Base-by-base conservation (phyloP, 2,113 vertebrate genomes). In the Upupa epops region DNA sequence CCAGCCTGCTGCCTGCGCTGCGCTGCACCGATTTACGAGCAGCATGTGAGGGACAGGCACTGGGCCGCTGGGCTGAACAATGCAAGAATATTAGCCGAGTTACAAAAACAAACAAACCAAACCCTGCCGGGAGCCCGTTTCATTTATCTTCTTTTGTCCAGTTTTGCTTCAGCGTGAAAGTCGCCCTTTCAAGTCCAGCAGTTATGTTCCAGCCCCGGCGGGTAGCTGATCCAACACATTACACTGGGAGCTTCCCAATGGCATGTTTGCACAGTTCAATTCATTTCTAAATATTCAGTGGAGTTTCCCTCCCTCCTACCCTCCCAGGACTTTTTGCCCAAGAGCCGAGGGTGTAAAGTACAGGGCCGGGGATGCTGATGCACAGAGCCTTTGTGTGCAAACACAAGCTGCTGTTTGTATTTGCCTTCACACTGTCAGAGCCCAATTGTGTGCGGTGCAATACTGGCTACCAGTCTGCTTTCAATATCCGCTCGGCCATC, bases 51-150 rank as follows among this genome's bases (percentile, higher is more conserved):
- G 94, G 75, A 92, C 66, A 93, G 88, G 37, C 95, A 80, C 65
- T 45, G 88, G 91, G 93, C 93, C 40, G 31, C 96, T 95, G 89
- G 61, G 86, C 90, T 84, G 92, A 89, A 97, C 95, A 95, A 96
- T 88, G 92, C 60, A 9, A 94, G 95, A 97, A 96, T 96, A 96
- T 96, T 96, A 96, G 94, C 96, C 71, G 95, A 93, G 88, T 95
- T 96, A 96, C 96, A 95, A 97, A 96, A 97, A 96, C 95, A 97
- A 97, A 97, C 96, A 96, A 97, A 95, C 88, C 95, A 92, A 96
- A 69, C 91, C 90, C 96, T 88, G 73, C 92, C 54, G 82, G 94
- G 94, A 94, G 94, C 73, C 76, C 58, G 48, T 97, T 97, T 93
- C 95, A 95, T 97, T 96, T 96, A 93, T 96, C 94, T 95, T 94